These are phyloP conservation scores for Philhelius pedissequus DNA, from an alignment of 2,888 invertebrate genomes.

Conservation along the genomic window DNA sequence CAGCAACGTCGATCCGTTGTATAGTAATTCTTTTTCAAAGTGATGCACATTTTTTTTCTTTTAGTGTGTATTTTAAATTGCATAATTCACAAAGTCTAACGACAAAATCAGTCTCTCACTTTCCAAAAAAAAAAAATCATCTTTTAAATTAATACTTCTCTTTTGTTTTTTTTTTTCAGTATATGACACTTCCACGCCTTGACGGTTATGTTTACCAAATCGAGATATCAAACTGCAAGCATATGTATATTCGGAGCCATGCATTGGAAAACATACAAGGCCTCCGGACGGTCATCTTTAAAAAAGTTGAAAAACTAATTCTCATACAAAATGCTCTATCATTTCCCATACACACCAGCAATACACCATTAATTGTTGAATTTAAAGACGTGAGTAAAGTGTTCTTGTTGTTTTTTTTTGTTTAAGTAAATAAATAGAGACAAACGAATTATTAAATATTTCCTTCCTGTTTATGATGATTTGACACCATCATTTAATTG, in stretches of 20 bases:
- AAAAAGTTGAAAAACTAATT: slow-evolving; percentile 82
- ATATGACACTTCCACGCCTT: slow-evolving; percentile 81
- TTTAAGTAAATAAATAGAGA: background rate
- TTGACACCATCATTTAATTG: slow-evolving; percentile 28
- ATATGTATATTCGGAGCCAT: slow-evolving; percentile 81
- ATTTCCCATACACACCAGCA: slow-evolving; percentile 80
- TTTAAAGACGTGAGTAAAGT: slow-evolving; percentile 74
- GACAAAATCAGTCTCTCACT: too few species aligned
- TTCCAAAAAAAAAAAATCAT: background rate
- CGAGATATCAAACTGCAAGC: slow-evolving; percentile 84
- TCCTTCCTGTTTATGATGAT: slow-evolving; percentile 26
- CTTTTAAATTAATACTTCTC: background rate
- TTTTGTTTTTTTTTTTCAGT: slow-evolving; percentile 77
- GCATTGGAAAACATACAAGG: slow-evolving; percentile 82
- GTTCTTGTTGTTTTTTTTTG: background rate
- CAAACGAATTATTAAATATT: slow-evolving; percentile 16
- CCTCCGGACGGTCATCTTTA: slow-evolving; percentile 83
- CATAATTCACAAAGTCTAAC: too few species aligned
- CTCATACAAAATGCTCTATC: slow-evolving; percentile 83
- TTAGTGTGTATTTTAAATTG: too few species aligned
- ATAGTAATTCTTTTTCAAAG: too few species aligned
- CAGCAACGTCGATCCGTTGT: too few species aligned
- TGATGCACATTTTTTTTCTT: too few species aligned
- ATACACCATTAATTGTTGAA: slow-evolving; percentile 75
- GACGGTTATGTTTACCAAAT: slow-evolving; percentile 80